Evolutionary conservation across 92 coral and sea anemone species (phyloP).

Genomic region (Siderastrea radians): DNA sequence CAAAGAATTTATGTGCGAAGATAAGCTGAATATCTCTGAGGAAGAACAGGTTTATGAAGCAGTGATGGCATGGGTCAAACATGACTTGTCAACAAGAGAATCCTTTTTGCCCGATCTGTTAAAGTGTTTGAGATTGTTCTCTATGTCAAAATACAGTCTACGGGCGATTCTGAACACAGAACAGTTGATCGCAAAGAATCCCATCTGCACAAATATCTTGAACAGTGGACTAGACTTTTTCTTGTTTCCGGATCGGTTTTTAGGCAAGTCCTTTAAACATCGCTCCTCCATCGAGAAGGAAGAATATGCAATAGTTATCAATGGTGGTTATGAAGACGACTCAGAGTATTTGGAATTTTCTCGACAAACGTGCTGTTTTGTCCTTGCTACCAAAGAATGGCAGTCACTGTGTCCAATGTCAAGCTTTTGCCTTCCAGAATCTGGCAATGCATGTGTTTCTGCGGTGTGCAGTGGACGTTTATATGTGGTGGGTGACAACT

Average conservation of each 20-base stretch:
- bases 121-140: conserved; percentile 11
- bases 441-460: not conserved
- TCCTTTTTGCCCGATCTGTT: not conserved
- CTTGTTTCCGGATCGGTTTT: conserved; percentile 23
- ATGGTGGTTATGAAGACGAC: not conserved
- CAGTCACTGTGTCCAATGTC: not conserved
- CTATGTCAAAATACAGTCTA: conserved; percentile 41
- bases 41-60: not conserved
- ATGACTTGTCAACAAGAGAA: conserved; percentile 17
- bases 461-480: conserved; percentile 23
- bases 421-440: not conserved
- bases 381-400: not conserved
- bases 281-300: not conserved
- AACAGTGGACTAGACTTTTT: not conserved
- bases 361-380: not conserved
- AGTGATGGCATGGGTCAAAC: conserved; percentile 34
- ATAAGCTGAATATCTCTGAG: not conserved
- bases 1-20: not conserved
- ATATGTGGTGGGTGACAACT: conserved; percentile 8
- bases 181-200: conserved; percentile 10
- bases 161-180: conserved; percentile 12
- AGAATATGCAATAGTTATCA: not conserved
- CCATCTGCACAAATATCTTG: not conserved
- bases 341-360: no score
- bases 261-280: not conserved